Evolutionary conservation across 2,113 vertebrate genomes (phyloP).

Genomic region (Zingel zingel): DNA sequence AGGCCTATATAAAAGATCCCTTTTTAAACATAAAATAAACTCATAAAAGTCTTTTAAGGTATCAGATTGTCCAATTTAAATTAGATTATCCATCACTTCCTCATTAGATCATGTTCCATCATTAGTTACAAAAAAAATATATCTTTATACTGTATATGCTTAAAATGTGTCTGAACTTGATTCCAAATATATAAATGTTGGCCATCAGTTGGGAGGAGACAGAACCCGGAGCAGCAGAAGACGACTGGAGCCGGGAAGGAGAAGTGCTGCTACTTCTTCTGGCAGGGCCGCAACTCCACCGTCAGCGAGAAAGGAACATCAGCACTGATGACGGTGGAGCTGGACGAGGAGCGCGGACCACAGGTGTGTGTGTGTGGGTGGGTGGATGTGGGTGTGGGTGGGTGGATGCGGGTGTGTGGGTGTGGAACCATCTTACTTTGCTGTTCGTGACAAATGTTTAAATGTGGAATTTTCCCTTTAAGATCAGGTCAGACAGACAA

Average conservation of each 20-base stretch:
- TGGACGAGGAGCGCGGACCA: constrained; percentile 93
- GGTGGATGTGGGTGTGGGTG: no score
- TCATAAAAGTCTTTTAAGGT: background rate
- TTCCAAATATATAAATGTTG: background rate
- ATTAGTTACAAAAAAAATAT: background rate
- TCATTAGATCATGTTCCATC: background rate
- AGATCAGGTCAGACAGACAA: background rate
- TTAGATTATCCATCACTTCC: background rate
- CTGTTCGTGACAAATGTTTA: background rate
- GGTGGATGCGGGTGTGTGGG: no score
- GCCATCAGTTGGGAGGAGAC: constrained; percentile 90
- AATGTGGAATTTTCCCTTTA: constrained; percentile 8
- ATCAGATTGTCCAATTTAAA: background rate
- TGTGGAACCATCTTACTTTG: background rate
- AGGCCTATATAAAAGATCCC: no score
- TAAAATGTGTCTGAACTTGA: background rate
- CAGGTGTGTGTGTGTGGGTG: constrained; percentile 77
- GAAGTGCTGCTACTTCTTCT: constrained; percentile 96
- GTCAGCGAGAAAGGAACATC: constrained; percentile 95
- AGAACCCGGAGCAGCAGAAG: constrained; percentile 85
- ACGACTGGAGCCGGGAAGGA: constrained; percentile 85
- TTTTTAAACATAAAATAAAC: no score
- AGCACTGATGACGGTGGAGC: constrained; percentile 93
- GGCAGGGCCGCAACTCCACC: constrained; percentile 93
- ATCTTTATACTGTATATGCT: no score